Evolutionary conservation across 1,140 invertebrate species (phyloP), one percentile per base, ranked within the genome.

Genomic region (Zelostemma sp.): DNA sequence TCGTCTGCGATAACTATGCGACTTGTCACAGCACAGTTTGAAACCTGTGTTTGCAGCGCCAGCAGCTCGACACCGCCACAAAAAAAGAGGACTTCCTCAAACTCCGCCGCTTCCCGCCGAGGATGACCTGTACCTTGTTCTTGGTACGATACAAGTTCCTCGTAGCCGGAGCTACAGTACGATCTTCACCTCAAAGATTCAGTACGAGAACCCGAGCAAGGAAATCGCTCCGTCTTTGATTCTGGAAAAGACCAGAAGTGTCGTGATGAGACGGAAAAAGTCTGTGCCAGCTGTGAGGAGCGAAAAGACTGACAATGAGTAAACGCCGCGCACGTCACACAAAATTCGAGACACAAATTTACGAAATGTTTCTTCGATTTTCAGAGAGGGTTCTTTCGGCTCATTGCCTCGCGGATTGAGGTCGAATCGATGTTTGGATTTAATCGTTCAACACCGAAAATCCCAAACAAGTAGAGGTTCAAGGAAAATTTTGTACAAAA

Each of bases 71-170:
- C 57, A 88, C 89, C 55, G 90, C 91, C 4, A 87, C 89, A 6
- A 89, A 88, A n/a, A n/a, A n/a, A n/a, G n/a, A n/a, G n/a, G n/a
- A n/a, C n/a, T n/a, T n/a, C n/a, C n/a, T n/a, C n/a, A n/a, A n/a
- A n/a, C n/a, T n/a, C n/a, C n/a, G n/a, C n/a, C n/a, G n/a, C 33
- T n/a, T n/a, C 92, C 93, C 8, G 93, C 94, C 68, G 93, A 95
- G 28, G 94, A 96, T 74, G 95, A 95, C 75, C 86, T 96, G 19
- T 94, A 93, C 2, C 87, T 96, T 53, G 92, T 96, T 54, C 82
- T 96, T 0, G 94, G 94, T 8, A 94, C 90, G 28, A 93, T 95
- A 85, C 92, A 93, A 85, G 91, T 92, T 31, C 87, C 89, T 0
- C 86, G 93, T 57, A 92, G 92, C 18, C 87, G 93, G 28, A 94